phyloP scores from a whole-genome alignment of 1,140 invertebrate species.

The Dreissena rostriformis region DNA sequence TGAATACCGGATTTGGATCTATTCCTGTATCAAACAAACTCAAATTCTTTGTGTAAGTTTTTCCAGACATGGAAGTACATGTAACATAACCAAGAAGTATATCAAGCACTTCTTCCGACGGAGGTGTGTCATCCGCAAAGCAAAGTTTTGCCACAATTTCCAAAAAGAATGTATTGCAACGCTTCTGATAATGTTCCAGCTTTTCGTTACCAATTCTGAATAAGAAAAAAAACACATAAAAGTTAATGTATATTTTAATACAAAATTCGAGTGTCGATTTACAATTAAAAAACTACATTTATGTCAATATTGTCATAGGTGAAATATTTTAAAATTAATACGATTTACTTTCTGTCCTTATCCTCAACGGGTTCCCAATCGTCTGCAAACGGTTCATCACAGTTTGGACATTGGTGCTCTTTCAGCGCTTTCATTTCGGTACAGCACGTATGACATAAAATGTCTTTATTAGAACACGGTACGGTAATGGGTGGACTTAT shows the following conservation, averaged over 20 bases:
- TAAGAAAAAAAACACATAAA: background rate
- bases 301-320: background rate
- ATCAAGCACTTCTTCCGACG: constrained; percentile 61
- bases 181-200: constrained; percentile 41
- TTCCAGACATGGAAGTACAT: constrained; percentile 16
- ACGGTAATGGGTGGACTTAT: constrained; percentile 48
- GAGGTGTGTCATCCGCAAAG: constrained; percentile 65
- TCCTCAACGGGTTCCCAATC: constrained; percentile 8
- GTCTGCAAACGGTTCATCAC: constrained; percentile 20
- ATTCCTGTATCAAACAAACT: constrained; percentile 62
- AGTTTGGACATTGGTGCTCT: constrained; percentile 46
- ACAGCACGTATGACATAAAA: constrained; percentile 49
- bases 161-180: constrained; percentile 72
- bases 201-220: constrained; percentile 18
- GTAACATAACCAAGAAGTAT: constrained; percentile 66
- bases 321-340: background rate
- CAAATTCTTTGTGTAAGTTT: constrained; percentile 55
- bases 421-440: constrained; percentile 8
- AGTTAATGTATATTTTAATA: background rate
- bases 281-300: background rate
- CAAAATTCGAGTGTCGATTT: background rate
- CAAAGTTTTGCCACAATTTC: constrained; percentile 69
- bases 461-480: constrained; percentile 45
- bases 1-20: constrained; percentile 70
- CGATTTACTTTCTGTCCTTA: background rate